A percentile compares a stretch with the other conserved stretches of the same genome.
Conservation (phyloP, 1,140 invertebrate genomes). For the Mylabris phalerata region DNA sequence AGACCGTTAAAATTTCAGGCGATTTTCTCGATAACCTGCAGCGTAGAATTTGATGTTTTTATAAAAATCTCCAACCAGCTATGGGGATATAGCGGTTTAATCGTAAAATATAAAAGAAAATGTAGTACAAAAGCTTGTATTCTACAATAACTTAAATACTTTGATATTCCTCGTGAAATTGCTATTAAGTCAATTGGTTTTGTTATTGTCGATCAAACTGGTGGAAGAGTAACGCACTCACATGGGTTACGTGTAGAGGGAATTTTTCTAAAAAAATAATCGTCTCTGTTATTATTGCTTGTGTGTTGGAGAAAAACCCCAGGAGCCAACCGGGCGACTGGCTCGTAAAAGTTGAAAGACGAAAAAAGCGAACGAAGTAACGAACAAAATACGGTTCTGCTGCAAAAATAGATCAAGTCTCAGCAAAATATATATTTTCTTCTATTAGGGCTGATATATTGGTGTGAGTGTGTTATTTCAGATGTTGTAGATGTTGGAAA, state of each 20-base stretch:
- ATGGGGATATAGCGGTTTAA: too few species aligned
- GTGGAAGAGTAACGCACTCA: too few species aligned
- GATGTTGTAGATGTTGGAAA: neutral
- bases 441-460: constrained; percentile 7
- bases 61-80: too few species aligned
- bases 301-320: constrained; percentile 23
- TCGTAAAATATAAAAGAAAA: constrained; percentile 10
- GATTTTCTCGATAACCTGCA: too few species aligned
- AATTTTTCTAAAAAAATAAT: constrained; percentile 4
- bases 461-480: constrained; percentile 12
- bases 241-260: neutral
- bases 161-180: neutral
- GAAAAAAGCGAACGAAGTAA: neutral
- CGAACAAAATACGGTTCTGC: constrained; percentile 24
- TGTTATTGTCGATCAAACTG: too few species aligned
- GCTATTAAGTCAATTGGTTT: neutral
- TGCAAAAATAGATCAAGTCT: constrained; percentile 28
- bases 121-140: constrained; percentile 19
- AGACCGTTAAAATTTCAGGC: neutral
- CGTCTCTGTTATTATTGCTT: constrained; percentile 18
- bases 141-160: constrained; percentile 24
- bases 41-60: too few species aligned
- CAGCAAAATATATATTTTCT: constrained; percentile 27
- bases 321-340: constrained; percentile 24
- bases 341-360: constrained; percentile 24